Conservation (phyloP, 2,113 vertebrate species). For the Vicugna pacos region DNA sequence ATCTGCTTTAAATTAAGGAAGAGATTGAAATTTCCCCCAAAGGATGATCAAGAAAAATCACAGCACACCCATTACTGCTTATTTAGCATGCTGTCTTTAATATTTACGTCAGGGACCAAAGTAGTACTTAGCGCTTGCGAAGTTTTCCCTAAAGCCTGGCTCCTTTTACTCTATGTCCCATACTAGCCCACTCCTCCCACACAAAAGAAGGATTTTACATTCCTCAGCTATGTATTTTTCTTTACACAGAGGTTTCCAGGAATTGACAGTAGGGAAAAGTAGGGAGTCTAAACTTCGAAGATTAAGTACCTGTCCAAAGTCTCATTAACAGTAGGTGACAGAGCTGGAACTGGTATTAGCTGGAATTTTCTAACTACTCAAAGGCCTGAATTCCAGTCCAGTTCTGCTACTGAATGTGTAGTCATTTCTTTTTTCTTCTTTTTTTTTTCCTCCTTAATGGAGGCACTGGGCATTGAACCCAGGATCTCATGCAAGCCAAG, state of each 20-base stretch:
- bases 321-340: neutral
- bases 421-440: neutral
- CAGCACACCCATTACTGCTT: neutral
- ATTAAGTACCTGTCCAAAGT: neutral
- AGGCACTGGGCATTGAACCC: too few species aligned
- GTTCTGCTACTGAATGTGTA: neutral
- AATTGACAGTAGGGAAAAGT: neutral
- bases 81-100: neutral
- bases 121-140: neutral
- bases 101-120: neutral
- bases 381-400: neutral
- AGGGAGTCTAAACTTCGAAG: conserved; percentile 1
- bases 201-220: neutral
- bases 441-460: too few species aligned
- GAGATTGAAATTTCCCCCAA: neutral
- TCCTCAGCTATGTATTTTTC: neutral
- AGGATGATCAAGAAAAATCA: neutral
- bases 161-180: neutral
- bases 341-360: neutral
- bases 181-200: neutral
- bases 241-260: neutral
- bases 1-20: neutral
- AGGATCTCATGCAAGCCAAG: too few species aligned
- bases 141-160: neutral
- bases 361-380: neutral